These are phyloP conservation scores for Plodia interpunctella DNA, from an alignment of 1,140 invertebrate species.

Conservation along the genomic window DNA sequence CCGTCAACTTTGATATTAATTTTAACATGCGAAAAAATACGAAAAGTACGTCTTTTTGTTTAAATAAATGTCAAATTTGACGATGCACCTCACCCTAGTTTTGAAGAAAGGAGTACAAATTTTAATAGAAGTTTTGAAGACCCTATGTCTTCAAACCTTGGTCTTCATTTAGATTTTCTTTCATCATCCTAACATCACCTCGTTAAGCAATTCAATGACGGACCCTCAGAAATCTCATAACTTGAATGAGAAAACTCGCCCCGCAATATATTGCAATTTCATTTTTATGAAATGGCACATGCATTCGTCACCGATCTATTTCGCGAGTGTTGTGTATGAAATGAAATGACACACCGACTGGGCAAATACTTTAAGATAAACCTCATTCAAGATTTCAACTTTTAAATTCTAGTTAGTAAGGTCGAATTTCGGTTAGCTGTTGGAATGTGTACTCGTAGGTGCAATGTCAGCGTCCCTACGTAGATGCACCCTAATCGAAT, in stretches of 20 bases:
- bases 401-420: not conserved
- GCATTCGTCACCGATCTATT: constrained; percentile 70
- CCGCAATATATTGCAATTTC: constrained; percentile 66
- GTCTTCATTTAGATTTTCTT: too few species aligned
- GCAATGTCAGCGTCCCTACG: constrained; percentile 68
- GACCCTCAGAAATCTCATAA: constrained; percentile 44
- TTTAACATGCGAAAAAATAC: too few species aligned
- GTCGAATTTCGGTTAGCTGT: constrained; percentile 30
- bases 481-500: constrained; percentile 74
- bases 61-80: too few species aligned
- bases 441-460: constrained; percentile 39
- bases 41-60: too few species aligned
- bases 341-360: constrained; percentile 61
- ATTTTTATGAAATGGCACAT: constrained; percentile 70
- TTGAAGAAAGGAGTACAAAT: too few species aligned
- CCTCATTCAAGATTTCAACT: not conserved
- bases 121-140: too few species aligned
- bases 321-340: constrained; percentile 69
- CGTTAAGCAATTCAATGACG: constrained; percentile 15
- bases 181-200: not conserved
- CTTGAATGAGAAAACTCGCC: constrained; percentile 48
- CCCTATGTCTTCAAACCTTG: too few species aligned
- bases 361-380: constrained; percentile 6
- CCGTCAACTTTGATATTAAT: constrained; percentile 25
- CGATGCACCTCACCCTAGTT: too few species aligned